Evolutionary conservation across 2,113 vertebrate species (phyloP).

Genomic region (Macheiramphus alcinus): DNA sequence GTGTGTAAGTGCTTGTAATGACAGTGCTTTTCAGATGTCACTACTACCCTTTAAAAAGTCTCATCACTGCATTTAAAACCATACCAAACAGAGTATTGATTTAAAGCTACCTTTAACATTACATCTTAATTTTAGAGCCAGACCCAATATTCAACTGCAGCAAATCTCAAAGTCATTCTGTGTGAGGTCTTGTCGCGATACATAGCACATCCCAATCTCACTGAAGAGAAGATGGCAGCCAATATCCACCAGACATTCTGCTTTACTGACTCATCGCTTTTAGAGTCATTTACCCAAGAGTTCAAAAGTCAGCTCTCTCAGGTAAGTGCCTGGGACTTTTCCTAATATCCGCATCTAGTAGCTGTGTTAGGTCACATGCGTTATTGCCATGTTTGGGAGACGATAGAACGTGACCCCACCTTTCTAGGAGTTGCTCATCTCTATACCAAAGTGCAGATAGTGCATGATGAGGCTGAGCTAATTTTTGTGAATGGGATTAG

Average conservation of each 20-base stretch:
- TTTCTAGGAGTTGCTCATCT: not conserved
- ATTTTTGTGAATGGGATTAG: not conserved
- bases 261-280: slow-evolving; percentile 55
- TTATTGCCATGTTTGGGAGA: not conserved
- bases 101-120: not conserved
- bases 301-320: slow-evolving; percentile 62
- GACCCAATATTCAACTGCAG: slow-evolving; percentile 37
- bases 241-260: slow-evolving; percentile 73
- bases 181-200: slow-evolving; percentile 56
- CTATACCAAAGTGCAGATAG: not conserved
- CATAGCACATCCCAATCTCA: not conserved
- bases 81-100: not conserved
- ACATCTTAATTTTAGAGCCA: slow-evolving; percentile 27
- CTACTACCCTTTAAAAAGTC: not conserved
- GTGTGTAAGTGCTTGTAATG: not conserved
- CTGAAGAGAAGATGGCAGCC: slow-evolving; percentile 55
- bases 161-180: slow-evolving; percentile 58
- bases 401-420: accelerated
- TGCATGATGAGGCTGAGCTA: not conserved
- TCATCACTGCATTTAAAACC: not conserved
- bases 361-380: accelerated
- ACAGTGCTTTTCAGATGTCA: not conserved
- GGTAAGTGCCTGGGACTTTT: slow-evolving; percentile 40
- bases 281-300: slow-evolving; percentile 66
- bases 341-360: not conserved